Percentiles rank a stretch among this genome's conserved stretches.
These are phyloP conservation scores for Ophioninae sp. DNA, from an alignment of 2,888 invertebrate genomes.

Conservation along the genomic window DNA sequence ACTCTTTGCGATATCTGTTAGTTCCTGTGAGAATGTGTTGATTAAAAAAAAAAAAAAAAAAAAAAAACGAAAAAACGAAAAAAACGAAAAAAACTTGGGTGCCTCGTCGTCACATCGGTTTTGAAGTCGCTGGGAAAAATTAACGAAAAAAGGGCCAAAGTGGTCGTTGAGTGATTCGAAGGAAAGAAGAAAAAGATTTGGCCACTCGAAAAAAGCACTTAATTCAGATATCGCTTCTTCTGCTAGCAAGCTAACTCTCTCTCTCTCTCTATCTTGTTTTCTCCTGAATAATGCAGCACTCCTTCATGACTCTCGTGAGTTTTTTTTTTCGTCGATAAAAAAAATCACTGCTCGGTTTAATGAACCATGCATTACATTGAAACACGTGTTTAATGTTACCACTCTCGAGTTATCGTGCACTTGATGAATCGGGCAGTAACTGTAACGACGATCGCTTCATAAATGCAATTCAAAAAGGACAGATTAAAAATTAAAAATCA, in stretches of 20 bases:
- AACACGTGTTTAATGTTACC: conserved; percentile 55
- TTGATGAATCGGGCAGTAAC: conserved; percentile 47
- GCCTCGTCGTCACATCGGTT: conserved; percentile 23
- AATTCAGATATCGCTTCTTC: conserved; percentile 12
- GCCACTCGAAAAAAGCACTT: conserved; percentile 45
- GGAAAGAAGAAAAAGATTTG: conserved; percentile 20
- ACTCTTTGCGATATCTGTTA: conserved; percentile 29
- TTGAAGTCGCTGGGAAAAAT: conserved; percentile 15
- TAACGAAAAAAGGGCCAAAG: conserved; percentile 31
- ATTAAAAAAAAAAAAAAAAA: not conserved
- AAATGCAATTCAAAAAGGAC: conserved; percentile 22
- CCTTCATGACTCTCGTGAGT: conserved; percentile 48
- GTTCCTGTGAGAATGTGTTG: conserved; percentile 51
- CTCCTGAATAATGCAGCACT: conserved; percentile 43
- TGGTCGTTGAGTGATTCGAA: conserved; percentile 34
- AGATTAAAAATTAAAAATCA: not conserved
- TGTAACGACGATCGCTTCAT: conserved; percentile 43
- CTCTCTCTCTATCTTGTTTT: conserved; percentile 14
- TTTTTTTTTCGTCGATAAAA: conserved; percentile 46
- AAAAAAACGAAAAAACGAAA: conserved; percentile 22
- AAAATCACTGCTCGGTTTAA: conserved; percentile 35
- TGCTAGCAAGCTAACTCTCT: not conserved
- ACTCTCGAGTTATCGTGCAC: conserved; percentile 40
- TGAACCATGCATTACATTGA: conserved; percentile 32
- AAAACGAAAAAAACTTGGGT: conserved; percentile 39